A percentile compares a stretch with the other conserved stretches of the same genome.
These are phyloP conservation scores for Procambarus virginalis DNA, from an alignment of 1,140 invertebrate species.

Conservation along the genomic window DNA sequence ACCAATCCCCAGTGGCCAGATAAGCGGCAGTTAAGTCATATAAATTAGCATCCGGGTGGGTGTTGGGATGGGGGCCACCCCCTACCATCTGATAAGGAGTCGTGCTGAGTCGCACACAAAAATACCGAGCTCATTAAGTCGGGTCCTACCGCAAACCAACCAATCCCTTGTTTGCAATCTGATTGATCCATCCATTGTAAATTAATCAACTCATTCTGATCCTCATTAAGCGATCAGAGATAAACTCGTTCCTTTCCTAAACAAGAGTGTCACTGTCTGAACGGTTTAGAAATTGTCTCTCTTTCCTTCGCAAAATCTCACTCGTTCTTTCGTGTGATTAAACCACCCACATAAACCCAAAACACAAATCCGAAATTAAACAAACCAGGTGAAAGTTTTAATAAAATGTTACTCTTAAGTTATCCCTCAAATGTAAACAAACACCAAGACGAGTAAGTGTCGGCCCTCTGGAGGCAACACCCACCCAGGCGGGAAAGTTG, in stretches of 20 bases:
- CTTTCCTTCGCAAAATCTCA: background rate
- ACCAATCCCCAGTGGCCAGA: background rate
- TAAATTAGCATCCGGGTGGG: background rate
- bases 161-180: slow-evolving; percentile 8
- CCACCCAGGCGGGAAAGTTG: background rate
- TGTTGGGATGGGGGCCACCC: background rate
- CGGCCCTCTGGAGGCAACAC: background rate
- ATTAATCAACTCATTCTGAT: slow-evolving; percentile 9
- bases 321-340: background rate
- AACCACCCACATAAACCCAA: background rate
- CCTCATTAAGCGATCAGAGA: slow-evolving; percentile 3
- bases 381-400: background rate
- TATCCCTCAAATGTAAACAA: background rate
- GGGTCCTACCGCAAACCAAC: background rate
- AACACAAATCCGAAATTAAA: background rate
- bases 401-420: background rate
- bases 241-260: slow-evolving; percentile 1
- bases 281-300: background rate
- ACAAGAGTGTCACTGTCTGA: background rate
- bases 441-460: background rate
- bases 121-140: background rate
- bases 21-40: background rate
- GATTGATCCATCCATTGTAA: slow-evolving; percentile 1
- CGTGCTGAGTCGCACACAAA: background rate
- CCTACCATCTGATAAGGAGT: background rate